Conservation (phyloP, 2,113 vertebrate genomes). For the Zapornia atra region DNA sequence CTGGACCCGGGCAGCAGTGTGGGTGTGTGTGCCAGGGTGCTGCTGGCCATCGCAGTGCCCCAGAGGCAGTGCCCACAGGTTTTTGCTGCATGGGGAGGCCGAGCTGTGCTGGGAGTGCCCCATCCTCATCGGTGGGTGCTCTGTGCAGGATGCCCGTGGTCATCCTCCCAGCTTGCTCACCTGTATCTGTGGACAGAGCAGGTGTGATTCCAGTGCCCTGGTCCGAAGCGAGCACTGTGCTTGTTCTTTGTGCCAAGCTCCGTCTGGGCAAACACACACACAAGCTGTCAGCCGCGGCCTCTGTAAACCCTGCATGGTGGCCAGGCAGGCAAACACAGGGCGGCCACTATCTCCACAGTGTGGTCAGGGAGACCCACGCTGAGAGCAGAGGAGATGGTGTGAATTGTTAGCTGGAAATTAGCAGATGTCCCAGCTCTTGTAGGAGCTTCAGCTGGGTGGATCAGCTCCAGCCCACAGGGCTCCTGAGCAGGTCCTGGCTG, state of each 20-base stretch:
- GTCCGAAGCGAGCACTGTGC: background rate
- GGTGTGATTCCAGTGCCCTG: background rate
- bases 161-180: background rate
- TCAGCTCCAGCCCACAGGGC: background rate
- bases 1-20: fast-evolving
- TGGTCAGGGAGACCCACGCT: background rate
- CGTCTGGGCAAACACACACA: background rate
- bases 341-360: background rate
- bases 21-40: background rate
- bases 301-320: background rate
- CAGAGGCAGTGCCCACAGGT: background rate
- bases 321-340: background rate
- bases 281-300: background rate
- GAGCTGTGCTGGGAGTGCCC: background rate
- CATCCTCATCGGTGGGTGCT: fast-evolving
- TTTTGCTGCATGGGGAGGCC: background rate
- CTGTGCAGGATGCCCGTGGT: fast-evolving
- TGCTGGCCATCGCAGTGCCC: background rate
- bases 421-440: background rate
- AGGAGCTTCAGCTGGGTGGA: background rate
- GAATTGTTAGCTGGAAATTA: background rate
- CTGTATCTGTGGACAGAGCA: background rate
- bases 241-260: background rate
- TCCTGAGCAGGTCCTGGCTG: background rate
- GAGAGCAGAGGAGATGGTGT: background rate